Percentiles rank a stretch among this genome's conserved stretches.
These are phyloP conservation scores for Mactromeris polynyma DNA, from an alignment of 2,888 invertebrate species.

Conservation along the genomic window DNA sequence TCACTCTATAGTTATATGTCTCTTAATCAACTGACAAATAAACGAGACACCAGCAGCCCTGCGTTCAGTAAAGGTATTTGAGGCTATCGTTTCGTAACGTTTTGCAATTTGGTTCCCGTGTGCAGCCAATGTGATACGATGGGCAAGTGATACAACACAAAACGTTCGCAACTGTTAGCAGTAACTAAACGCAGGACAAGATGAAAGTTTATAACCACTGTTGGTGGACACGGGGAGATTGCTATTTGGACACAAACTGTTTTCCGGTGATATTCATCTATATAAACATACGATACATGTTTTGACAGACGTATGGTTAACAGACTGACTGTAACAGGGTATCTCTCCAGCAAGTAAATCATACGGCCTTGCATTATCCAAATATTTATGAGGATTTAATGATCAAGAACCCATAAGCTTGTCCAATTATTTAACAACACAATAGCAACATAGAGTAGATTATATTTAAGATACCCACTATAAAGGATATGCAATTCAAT, in stretches of 20 bases:
- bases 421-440: neutral
- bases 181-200: too few relatives aligned
- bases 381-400: neutral
- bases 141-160: too few relatives aligned
- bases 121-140: too few relatives aligned
- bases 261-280: neutral
- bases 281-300: neutral
- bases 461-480: neutral
- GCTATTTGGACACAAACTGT: neutral
- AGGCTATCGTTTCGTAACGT: too few relatives aligned
- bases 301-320: neutral
- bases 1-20: too few relatives aligned
- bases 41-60: neutral
- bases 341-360: neutral
- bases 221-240: too few relatives aligned
- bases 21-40: neutral
- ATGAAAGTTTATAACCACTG: too few relatives aligned
- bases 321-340: neutral
- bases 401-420: neutral
- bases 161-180: too few relatives aligned
- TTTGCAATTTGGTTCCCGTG: too few relatives aligned
- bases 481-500: neutral
- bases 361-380: neutral
- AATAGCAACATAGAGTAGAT: neutral
- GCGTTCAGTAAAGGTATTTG: too few relatives aligned